These are phyloP conservation scores for Drosophila melanica DNA, from an alignment of 1,140 invertebrate genomes.

Conservation along the genomic window DNA sequence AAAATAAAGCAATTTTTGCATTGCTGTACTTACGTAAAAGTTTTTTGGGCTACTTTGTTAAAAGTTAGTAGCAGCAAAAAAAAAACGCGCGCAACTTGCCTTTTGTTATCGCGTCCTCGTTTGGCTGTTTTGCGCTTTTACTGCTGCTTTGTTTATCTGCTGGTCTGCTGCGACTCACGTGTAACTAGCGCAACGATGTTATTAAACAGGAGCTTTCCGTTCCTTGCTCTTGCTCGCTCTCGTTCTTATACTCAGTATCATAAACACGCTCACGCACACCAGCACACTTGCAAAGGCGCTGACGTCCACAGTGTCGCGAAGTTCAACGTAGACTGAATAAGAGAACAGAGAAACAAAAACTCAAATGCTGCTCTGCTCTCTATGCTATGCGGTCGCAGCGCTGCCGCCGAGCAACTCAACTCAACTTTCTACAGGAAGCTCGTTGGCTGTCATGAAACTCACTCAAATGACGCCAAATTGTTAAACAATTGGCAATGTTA, in stretches of 20 bases:
- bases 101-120: constrained; percentile 6
- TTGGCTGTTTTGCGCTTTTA: constrained; percentile 17
- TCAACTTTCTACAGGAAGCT: constrained; percentile 50
- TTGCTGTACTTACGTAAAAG: constrained; percentile 38
- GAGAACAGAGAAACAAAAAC: constrained; percentile 32
- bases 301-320: constrained; percentile 65
- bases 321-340: constrained; percentile 70
- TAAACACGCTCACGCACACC: constrained; percentile 24
- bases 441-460: constrained; percentile 23
- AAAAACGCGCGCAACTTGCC: constrained; percentile 33
- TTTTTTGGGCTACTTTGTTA: constrained; percentile 15
- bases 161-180: constrained; percentile 62
- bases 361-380: constrained; percentile 37
- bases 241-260: constrained; percentile 3
- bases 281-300: constrained; percentile 16
- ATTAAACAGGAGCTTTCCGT: constrained; percentile 17
- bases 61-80: constrained; percentile 10
- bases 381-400: constrained; percentile 13
- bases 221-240: constrained; percentile 8
- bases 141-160: constrained; percentile 43
- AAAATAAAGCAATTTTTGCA: neutral
- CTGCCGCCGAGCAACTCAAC: constrained; percentile 36
- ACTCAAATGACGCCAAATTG: constrained; percentile 37
- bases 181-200: constrained; percentile 31
- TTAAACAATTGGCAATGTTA: constrained; percentile 18